A percentile compares a stretch with the other conserved stretches of the same genome.
Evolutionary conservation across 1,140 invertebrate genomes (phyloP).

Genomic region (Ridgeia piscesae): DNA sequence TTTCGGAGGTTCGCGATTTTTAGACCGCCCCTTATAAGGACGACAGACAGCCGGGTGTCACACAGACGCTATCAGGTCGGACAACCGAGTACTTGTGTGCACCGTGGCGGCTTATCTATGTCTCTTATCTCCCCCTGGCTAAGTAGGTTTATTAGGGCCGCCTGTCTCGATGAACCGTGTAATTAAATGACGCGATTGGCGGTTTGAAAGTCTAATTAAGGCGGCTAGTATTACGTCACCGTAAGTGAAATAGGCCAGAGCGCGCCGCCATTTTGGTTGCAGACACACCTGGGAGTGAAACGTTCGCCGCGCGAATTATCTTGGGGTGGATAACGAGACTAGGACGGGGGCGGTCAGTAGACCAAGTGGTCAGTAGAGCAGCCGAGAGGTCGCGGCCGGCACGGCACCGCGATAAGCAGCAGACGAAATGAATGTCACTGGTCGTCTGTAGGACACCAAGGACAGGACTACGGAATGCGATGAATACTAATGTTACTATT

Average conservation of each 20-base stretch:
- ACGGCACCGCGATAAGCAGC: too few species aligned
- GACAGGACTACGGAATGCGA: too few species aligned
- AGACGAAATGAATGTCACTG: too few species aligned
- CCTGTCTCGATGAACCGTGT: not conserved
- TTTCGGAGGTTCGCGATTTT: too few species aligned
- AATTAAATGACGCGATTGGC: not conserved
- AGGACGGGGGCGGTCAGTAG: too few species aligned
- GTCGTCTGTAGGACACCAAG: too few species aligned
- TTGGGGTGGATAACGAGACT: not conserved
- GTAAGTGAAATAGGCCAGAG: not conserved
- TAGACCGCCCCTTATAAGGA: not conserved
- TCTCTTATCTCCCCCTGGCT: not conserved
- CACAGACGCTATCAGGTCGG: not conserved
- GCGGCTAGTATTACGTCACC: not conserved
- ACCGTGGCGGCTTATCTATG: not conserved
- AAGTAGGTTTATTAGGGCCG: not conserved
- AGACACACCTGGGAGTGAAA: not conserved
- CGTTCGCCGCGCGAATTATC: not conserved
- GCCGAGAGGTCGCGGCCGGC: too few species aligned
- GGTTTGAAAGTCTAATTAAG: not conserved
- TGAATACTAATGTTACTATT: too few species aligned
- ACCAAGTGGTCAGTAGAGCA: too few species aligned
- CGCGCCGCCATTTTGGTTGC: not conserved
- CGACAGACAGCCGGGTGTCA: not conserved
- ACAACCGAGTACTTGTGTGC: not conserved